Evolutionary conservation across 2,888 invertebrate species (phyloP).

Genomic region (Cantharis rufa): DNA sequence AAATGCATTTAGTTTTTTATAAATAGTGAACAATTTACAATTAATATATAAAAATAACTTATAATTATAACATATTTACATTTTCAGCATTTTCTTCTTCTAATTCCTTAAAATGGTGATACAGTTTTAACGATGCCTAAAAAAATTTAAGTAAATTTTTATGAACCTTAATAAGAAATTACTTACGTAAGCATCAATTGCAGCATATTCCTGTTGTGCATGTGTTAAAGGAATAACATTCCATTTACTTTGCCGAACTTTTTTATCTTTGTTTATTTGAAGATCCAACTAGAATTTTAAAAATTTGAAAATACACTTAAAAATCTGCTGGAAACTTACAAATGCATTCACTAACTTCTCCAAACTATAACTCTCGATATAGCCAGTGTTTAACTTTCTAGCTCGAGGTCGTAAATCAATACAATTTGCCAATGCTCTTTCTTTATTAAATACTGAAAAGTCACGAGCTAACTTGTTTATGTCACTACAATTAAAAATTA

Average conservation of each 20-base stretch:
- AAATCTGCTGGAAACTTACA: constrained; percentile 48
- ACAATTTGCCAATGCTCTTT: constrained; percentile 62
- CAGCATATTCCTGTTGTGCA: constrained; percentile 64
- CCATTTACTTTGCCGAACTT: constrained; percentile 66
- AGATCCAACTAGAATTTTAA: constrained; percentile 55
- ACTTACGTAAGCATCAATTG: constrained; percentile 69
- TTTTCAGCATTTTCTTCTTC: not conserved
- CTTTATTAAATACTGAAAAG: constrained; percentile 61
- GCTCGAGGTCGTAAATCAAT: constrained; percentile 64
- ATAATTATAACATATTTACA: not conserved
- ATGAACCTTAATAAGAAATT: not conserved
- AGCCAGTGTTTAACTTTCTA: constrained; percentile 59
- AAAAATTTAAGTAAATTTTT: constrained; percentile 10
- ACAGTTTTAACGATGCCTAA: constrained; percentile 38
- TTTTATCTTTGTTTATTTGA: constrained; percentile 60
- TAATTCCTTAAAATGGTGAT: constrained; percentile 31
- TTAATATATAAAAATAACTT: not conserved
- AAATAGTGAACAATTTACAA: not conserved
- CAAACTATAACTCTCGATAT: constrained; percentile 64
- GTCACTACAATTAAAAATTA: constrained; percentile 56
- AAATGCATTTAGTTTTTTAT: not conserved
- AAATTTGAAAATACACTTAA: not conserved
- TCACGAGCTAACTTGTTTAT: constrained; percentile 66
- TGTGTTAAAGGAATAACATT: constrained; percentile 60
- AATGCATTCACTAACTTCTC: constrained; percentile 61